Evolutionary conservation across 1,140 invertebrate species (phyloP), one percentile per base, ranked within the genome.

Genomic region (Lamellibrachia luymesi): DNA sequence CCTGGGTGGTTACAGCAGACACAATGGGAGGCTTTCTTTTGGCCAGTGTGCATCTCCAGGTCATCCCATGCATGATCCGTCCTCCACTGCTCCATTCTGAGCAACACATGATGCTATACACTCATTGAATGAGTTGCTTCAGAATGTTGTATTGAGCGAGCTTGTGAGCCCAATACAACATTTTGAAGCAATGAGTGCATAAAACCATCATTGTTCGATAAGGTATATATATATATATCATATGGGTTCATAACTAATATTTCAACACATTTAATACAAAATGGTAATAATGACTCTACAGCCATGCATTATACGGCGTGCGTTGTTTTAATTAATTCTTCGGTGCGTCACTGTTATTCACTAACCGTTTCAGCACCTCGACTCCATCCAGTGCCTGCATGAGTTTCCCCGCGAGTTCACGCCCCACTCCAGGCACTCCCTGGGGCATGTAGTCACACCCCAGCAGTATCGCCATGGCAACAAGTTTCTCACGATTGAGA

Each of bases 391-490:
- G 92, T 38, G 94, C 94, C 92, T 93, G 50, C 93, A 94, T 52
- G 92, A 98, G 97, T 94, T 98, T 98, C 2, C 98, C 94, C 27
- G 97, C 98, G 51, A 97, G 97, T 95, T 98, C 97, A 95, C 98
- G 98, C 0, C 98, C 98, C 51, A 98, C 97, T 0, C 98, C 98
- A 93, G 97, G 97, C 0, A 98, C 97, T 51, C 98, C 98, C 91
- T 97, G 97, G 1, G 97, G 97, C 91, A 95, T 93, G 96, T 98
- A 99, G 96, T 99, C 98, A 96, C 98, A 98, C 0, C 98, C 98
- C 94, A 98, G 98, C 0, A 99, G 95, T 56, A 99, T 95, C 38
- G 98, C 98, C 94, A 99, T 96, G 4, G 97, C 98, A 92, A 99
- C 97, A 95, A 99, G 97, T 96, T 98, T 98, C 94, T 98, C 97